Evolutionary conservation across 2,888 invertebrate genomes (phyloP), one percentile per base, ranked within the genome.

Genomic region (Drosophila borborema): DNA sequence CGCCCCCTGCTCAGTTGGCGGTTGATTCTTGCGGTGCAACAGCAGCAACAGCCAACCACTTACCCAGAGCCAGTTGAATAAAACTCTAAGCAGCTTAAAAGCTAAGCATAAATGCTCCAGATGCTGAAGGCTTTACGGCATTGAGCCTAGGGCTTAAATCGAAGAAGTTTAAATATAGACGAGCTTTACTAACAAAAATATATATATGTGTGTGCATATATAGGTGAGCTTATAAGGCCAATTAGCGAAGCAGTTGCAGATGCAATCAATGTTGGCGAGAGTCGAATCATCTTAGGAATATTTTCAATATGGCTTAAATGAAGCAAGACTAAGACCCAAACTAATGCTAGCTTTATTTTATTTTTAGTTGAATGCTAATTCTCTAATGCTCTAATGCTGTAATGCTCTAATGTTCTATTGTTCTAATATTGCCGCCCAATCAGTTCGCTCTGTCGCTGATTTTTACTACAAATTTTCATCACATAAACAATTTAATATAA

Each of bases 11-110:
- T 51, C 18, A 34, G 51, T 20, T 61, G 79, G 78, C 74, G 78
- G 78, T 78, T 74, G 78, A 74, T 71, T 65, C 74, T 66, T 78
- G 78, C 28, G 79, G 78, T 78, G 65, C 64, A 41, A 41, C 55
- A 55, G 55, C 34, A 36, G 58, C 58, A 36, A 45, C 58, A 16
- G 20, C 71, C 66, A 73, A 65, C 68, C 65, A 65, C 60, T 54
- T 43, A 59, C 34, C 45, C 31, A 34, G 49, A 0, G 31, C 34
- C 18, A 18, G 34, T 64, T 43, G 75, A 34, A 45, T 43, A 60
- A 68, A 72, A 66, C 64, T 64, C 59, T 77, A 78, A 77, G 78
- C 45, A 56, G 77, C 78, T 77, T 78, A 77, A 64, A 53, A 74
- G 78, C 66, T 68, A 16, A 54, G 64, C 66, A 64, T 56, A 68